Base-by-base conservation (phyloP, 2,797 vertebrate species). In the Microctenopoma steveboyesi region DNA sequence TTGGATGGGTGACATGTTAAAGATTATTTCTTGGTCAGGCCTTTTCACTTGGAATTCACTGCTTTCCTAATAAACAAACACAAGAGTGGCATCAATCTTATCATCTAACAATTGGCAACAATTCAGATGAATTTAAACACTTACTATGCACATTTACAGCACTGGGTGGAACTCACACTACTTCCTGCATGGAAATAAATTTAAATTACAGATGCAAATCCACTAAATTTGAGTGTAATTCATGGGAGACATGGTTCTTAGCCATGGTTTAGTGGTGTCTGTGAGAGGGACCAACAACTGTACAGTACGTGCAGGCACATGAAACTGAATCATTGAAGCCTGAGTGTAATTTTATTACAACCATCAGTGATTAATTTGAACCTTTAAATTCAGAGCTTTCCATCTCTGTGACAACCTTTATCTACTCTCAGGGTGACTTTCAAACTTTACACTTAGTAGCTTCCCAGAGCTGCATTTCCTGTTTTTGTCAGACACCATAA, bases 401-500 rank as follows among this genome's bases (percentile, higher is more conserved):
- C 40, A 35, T 59, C 37, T 54, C 47, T 65, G 40, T 54, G 12
- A 42, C 65, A 69, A 46, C 48, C 51, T 66, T 58, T 40, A 35
- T 80, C 30, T 64, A 22, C 35, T 76, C 56, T 75, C 78, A 79
- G 70, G 82, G 84, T 89, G 86, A 92, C 88, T 89, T 90, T 91
- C 74, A 88, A 76, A 88, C 67, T 81, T 74, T 72, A 79, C 47
- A 79, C 52, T 62, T 45, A 33, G 45, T 47, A 61, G 57, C 28
- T 45, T 43, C 39, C 52, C 76, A 47, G 74, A 60, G 54, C 72
- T 71, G 73, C 39, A 50, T 51, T 69, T 80, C 57, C 70, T 81
- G 62, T 76, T 82, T 89, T 62, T 74, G 43, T 71, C 50, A 18
- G 62, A 55, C 46, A 15, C 47, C 46, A 60, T 76, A 63, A 39